These are phyloP conservation scores for Alca torda DNA, from an alignment of 2,797 vertebrate genomes.

Conservation along the genomic window DNA sequence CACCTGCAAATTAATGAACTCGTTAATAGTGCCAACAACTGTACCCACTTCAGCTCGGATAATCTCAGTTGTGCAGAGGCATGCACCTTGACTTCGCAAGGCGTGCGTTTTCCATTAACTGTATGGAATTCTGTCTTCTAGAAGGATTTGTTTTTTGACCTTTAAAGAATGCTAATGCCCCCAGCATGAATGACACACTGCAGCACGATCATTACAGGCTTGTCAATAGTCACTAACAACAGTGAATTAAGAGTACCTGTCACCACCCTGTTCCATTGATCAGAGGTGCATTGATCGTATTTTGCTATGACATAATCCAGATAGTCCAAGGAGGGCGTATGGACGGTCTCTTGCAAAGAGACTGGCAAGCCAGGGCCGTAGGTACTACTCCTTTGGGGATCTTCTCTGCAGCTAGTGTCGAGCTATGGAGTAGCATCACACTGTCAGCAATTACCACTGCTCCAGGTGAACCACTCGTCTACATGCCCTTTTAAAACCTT, in stretches of 20 bases:
- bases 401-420: neutral
- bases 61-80: neutral
- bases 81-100: neutral
- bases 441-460: neutral
- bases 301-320: constrained; percentile 71
- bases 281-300: constrained; percentile 82
- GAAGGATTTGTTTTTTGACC: constrained; percentile 77
- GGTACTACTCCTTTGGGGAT: neutral
- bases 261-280: constrained; percentile 83
- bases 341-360: neutral
- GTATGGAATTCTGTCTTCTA: constrained; percentile 44
- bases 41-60: neutral
- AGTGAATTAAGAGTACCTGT: constrained; percentile 83
- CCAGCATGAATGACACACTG: constrained; percentile 78
- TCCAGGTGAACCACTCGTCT: neutral
- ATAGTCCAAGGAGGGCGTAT: constrained; percentile 34
- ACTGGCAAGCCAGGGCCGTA: neutral
- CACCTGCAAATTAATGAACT: neutral
- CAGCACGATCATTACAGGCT: constrained; percentile 80
- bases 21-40: neutral
- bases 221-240: constrained; percentile 87
- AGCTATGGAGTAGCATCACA: neutral
- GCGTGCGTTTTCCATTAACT: neutral
- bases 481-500: neutral
- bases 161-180: constrained; percentile 87